Evolutionary conservation across 1,140 invertebrate genomes (phyloP).

Genomic region (Lysiphlebus fabarum): DNA sequence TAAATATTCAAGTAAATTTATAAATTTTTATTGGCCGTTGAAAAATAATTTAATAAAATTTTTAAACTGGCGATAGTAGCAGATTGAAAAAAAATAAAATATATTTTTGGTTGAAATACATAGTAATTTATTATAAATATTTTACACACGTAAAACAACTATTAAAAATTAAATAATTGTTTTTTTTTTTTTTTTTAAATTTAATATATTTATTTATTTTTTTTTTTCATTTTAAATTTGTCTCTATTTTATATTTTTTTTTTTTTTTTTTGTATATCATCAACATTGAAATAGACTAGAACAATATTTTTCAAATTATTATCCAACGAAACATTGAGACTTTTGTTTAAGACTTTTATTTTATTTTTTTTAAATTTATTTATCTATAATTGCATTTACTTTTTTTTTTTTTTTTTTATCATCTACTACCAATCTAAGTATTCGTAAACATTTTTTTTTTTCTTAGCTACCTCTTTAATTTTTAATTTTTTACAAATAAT

Average conservation of each 20-base stretch:
- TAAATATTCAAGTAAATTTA: too few relatives aligned
- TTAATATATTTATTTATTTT: constrained; percentile 25
- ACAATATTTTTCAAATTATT: constrained; percentile 31
- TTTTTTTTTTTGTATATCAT: constrained; percentile 19
- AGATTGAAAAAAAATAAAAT: neutral
- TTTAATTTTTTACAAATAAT: neutral
- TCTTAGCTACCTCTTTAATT: neutral
- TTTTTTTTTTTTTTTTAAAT: too few relatives aligned
- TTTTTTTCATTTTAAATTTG: constrained; percentile 22
- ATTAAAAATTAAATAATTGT: constrained; percentile 23
- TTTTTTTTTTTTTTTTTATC: constrained; percentile 4
- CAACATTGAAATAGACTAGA: constrained; percentile 28
- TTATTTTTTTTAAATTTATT: constrained; percentile 8
- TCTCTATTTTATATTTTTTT: constrained; percentile 18
- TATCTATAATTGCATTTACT: neutral
- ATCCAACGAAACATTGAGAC: constrained; percentile 51
- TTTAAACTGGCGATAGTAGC: constrained; percentile 18
- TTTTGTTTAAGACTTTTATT: neutral
- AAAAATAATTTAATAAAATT: constrained; percentile 9
- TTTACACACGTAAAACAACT: constrained; percentile 15
- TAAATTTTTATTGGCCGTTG: neutral
- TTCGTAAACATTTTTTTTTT: too few relatives aligned
- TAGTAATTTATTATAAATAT: constrained; percentile 9
- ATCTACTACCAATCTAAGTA: too few relatives aligned
- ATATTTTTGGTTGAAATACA: neutral